Base-by-base conservation (phyloP, 2,797 vertebrate genomes). In the Mormyrops boulengeri region DNA sequence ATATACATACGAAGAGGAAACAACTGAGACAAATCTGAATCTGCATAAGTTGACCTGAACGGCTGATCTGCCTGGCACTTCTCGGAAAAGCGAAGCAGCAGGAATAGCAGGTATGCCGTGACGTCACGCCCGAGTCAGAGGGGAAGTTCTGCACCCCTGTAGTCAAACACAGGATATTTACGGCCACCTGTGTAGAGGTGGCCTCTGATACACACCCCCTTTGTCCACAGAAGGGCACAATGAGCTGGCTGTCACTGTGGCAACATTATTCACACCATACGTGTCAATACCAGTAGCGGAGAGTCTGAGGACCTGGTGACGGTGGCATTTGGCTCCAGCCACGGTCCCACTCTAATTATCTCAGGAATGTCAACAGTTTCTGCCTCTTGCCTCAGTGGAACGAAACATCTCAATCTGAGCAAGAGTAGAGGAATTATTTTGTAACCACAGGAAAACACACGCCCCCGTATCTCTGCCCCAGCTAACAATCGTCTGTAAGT, bases 321-420 rank as follows among this genome's bases (percentile, higher is more conserved):
- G 85, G 34, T 22, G 73, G 14, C 47, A 62, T 38, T 19, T 47
- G n/a, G 60, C 50, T 38, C 38, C 84, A 12, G 53, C 53, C 89
- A 66, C 90, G 88, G 85, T 84, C 89, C 30, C 30, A 26, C 73
- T 30, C 17, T 66, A 90, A 90, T 60, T 69, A 62, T 66, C 80
- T 85, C 73, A 19, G 88, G 69, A 90, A 69, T 82, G 77, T 91
- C 88, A 84, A 89, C 69, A 89, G 89, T 89, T 90, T 85, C 86
- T 55, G 82, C 50, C 50, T 89, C 55, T 66, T 87, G 52, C 55
- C 88, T 47, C 26, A 82, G 62, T 87, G 47, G 57, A 47, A 88
- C 3, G 85, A 89, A 88, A 88, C 41, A 30, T 44, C 34, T 89
- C 26, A 57, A 11, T 62, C 47, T 60, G 14, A 47, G 52, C 22